Percentiles rank a stretch among this genome's conserved stretches.
phyloP scores from a whole-genome alignment of 2,797 vertebrate genomes.

The Cyprinodon diabolis region DNA sequence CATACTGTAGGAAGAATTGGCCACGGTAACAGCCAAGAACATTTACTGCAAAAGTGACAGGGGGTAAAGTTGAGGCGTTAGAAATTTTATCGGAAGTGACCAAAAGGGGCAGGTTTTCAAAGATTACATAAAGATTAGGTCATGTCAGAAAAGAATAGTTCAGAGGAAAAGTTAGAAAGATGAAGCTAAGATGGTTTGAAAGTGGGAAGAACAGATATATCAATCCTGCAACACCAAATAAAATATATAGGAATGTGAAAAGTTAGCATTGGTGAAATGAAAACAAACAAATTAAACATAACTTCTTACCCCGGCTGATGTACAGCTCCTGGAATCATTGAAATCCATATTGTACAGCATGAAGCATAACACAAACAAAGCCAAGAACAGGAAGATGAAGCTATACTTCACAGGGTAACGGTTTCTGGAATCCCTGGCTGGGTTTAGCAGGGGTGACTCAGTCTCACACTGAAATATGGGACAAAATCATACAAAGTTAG shows the following conservation, averaged over 20 bases:
- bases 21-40: too few species aligned
- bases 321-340: background rate
- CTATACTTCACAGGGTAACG: too few species aligned
- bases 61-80: too few species aligned
- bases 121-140: too few species aligned
- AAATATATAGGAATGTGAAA: background rate
- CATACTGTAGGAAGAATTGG: too few species aligned
- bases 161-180: too few species aligned
- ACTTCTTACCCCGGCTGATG: background rate
- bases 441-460: background rate
- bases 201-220: background rate
- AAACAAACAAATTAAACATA: background rate
- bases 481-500: background rate
- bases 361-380: background rate
- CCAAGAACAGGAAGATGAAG: background rate
- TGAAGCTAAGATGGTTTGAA: background rate
- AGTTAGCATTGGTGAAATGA: background rate
- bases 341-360: background rate
- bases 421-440: background rate
- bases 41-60: too few species aligned
- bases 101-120: too few species aligned
- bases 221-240: background rate
- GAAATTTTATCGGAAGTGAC: too few species aligned
- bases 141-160: too few species aligned
- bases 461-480: background rate